Conservation (phyloP, 2,888 invertebrate species). For the Rapana venosa region DNA sequence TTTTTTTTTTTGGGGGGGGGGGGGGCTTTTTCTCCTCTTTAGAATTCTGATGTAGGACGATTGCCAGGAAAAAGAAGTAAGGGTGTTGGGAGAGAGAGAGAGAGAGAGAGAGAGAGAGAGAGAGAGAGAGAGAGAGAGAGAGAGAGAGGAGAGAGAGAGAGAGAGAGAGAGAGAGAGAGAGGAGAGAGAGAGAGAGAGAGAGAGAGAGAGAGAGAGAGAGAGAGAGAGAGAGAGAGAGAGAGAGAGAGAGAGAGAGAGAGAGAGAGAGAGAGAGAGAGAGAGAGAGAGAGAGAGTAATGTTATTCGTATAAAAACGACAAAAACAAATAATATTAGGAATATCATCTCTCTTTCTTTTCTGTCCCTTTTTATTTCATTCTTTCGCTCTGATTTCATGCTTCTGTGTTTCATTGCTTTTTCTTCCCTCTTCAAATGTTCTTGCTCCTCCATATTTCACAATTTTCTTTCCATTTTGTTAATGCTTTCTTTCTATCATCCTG, state of each 20-base stretch:
- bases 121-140: not conserved
- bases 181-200: slow-evolving; percentile 9
- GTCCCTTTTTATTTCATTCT: not conserved
- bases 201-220: not conserved
- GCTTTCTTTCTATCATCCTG: too few relatives aligned
- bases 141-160: not conserved
- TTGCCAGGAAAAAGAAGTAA: not conserved
- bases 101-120: not conserved
- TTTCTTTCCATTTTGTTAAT: too few relatives aligned
- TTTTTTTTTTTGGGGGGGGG: too few relatives aligned
- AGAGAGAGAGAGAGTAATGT: not conserved
- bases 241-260: not conserved
- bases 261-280: not conserved
- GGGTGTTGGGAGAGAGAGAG: not conserved
- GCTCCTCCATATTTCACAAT: too few relatives aligned
- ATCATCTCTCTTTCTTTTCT: not conserved
- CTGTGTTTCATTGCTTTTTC: too few relatives aligned
- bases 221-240: not conserved
- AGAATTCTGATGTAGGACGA: too few relatives aligned
- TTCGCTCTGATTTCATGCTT: too few relatives aligned
- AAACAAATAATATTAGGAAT: too few relatives aligned
- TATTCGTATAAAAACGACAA: not conserved
- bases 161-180: not conserved
- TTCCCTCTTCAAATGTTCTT: too few relatives aligned
- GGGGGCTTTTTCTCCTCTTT: too few relatives aligned